These are phyloP conservation scores for Megastigmus dorsalis DNA, from an alignment of 2,888 invertebrate genomes.

Conservation along the genomic window DNA sequence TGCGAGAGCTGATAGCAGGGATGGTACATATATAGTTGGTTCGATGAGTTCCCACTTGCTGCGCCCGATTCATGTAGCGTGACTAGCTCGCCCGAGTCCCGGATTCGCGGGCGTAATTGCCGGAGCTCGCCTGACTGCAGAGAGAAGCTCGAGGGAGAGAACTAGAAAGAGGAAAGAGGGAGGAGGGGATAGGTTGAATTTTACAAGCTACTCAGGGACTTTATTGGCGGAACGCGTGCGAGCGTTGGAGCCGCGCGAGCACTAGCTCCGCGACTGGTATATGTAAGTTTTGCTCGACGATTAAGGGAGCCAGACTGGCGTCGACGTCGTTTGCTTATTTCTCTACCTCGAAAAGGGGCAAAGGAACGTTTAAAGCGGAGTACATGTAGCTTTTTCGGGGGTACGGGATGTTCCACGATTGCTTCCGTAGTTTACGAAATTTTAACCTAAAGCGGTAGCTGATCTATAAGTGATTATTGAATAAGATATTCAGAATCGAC, in stretches of 20 bases:
- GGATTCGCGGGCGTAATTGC: slow-evolving; percentile 18
- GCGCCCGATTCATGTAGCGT: slow-evolving; percentile 28
- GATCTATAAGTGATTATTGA: too few species aligned
- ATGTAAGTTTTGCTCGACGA: slow-evolving; percentile 33
- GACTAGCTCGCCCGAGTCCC: slow-evolving; percentile 14
- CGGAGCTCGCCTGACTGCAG: neutral
- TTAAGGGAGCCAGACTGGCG: neutral
- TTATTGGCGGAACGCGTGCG: slow-evolving; percentile 36
- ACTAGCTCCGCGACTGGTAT: neutral
- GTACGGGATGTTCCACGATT: too few species aligned
- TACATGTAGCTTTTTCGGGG: too few species aligned
- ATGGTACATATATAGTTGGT: too few species aligned
- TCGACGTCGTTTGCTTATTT: neutral
- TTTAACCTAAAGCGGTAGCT: too few species aligned
- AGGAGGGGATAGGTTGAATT: slow-evolving; percentile 31
- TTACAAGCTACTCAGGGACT: slow-evolving; percentile 34
- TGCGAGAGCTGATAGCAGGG: too few species aligned
- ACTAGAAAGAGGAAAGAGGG: too few species aligned
- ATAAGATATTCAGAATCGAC: too few species aligned
- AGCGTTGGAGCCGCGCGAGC: too few species aligned
- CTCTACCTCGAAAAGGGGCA: neutral
- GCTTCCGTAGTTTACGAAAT: too few species aligned
- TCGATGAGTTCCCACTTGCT: neutral
- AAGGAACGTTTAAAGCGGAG: too few species aligned
- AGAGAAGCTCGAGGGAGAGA: too few species aligned